Evolutionary conservation across 2,113 vertebrate species (phyloP).

Genomic region (Antechinus flavipes): DNA sequence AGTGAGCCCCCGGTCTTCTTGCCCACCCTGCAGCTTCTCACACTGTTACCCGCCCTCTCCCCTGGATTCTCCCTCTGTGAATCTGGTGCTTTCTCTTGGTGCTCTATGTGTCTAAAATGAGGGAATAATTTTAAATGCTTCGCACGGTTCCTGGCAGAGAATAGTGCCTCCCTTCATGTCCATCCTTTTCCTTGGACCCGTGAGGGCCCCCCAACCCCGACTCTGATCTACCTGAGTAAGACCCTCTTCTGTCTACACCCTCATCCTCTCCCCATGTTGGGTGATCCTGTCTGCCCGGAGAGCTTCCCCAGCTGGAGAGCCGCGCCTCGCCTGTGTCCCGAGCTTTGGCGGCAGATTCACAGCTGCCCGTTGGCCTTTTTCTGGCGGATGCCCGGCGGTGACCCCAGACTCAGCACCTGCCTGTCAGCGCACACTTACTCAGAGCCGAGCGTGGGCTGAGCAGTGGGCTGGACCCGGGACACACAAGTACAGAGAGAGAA

Average conservation of each 20-base stretch:
- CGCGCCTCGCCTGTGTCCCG: background rate
- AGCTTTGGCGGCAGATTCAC: background rate
- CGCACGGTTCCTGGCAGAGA: accelerated
- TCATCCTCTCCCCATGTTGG: background rate
- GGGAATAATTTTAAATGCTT: too few species aligned
- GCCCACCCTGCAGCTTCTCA: too few species aligned
- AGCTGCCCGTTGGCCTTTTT: background rate
- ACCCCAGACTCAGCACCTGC: background rate
- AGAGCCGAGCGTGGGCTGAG: background rate
- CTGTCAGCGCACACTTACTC: background rate
- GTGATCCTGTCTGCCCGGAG: background rate
- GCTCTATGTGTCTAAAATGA: too few species aligned
- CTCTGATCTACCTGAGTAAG: background rate
- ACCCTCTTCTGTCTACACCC: background rate
- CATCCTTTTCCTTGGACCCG: too few species aligned
- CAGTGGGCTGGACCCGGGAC: too few species aligned
- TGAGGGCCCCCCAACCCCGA: background rate
- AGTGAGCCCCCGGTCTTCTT: too few species aligned
- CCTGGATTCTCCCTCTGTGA: background rate
- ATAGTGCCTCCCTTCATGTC: background rate
- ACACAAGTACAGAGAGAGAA: too few species aligned
- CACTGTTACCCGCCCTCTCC: too few species aligned
- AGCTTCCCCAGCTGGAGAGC: background rate
- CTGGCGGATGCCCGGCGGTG: too few species aligned
- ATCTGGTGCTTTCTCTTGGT: background rate